Percentiles rank a stretch among this genome's conserved stretches.
These are phyloP conservation scores for Cerastis leucographa DNA, from an alignment of 2,888 invertebrate genomes.

Conservation along the genomic window DNA sequence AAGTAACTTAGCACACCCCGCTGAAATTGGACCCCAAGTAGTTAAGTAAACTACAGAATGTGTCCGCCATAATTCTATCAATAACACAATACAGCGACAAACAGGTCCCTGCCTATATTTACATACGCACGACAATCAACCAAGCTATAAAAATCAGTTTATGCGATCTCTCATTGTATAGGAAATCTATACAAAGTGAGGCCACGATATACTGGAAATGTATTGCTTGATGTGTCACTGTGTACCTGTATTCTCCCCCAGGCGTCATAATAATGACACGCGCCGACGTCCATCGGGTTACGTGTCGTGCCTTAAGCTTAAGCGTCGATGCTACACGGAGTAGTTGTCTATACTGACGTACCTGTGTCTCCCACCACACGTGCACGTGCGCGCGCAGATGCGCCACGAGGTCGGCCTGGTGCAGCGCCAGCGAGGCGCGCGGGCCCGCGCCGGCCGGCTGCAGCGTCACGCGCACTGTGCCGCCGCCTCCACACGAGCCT, in stretches of 20 bases:
- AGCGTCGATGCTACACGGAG: too few relatives aligned
- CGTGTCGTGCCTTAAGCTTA: neutral
- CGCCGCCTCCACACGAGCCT: constrained; percentile 90
- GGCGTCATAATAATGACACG: neutral
- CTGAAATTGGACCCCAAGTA: neutral
- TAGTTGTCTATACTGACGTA: constrained; percentile 44
- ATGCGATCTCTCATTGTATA: too few relatives aligned
- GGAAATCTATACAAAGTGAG: too few relatives aligned
- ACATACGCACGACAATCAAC: too few relatives aligned
- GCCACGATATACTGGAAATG: too few relatives aligned
- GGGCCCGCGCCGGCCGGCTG: constrained; percentile 97
- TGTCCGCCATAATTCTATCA: neutral
- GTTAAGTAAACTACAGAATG: neutral
- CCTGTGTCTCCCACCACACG: constrained; percentile 97
- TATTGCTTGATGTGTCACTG: too few relatives aligned
- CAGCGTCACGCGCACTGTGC: constrained; percentile 93
- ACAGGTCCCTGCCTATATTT: neutral
- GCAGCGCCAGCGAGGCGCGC: constrained; percentile 95
- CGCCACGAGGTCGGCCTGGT: constrained; percentile 96
- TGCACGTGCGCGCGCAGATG: constrained; percentile 98
- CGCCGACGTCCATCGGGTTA: neutral
- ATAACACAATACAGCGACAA: neutral
- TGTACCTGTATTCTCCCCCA: too few relatives aligned
- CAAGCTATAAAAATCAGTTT: too few relatives aligned
- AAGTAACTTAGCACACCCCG: neutral